Conservation (phyloP, 2,888 invertebrate species). For the Rotaria macrura region DNA sequence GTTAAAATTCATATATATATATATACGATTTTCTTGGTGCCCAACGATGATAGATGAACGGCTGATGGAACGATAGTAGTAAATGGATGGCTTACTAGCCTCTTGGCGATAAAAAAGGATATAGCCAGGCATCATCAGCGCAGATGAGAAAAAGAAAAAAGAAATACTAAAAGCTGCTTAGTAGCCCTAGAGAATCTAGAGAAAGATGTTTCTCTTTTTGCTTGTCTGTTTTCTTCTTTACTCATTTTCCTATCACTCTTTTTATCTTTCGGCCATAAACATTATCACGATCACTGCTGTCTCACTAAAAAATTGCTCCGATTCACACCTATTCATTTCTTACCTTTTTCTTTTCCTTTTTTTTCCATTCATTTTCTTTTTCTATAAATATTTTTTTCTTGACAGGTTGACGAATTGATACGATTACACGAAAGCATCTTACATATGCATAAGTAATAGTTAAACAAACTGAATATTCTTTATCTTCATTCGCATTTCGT, state of each 20-base stretch:
- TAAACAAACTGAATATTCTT: not conserved
- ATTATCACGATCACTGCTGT: not conserved
- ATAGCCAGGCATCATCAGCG: not conserved
- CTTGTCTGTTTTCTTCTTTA: not conserved
- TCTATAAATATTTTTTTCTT: not conserved
- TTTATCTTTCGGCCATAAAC: not conserved
- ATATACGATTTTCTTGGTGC: not conserved
- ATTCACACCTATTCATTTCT: not conserved
- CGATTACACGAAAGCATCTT: not conserved
- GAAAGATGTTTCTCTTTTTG: constrained; percentile 5
- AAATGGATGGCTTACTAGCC: not conserved
- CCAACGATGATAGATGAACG: not conserved
- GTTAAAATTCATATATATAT: not conserved
- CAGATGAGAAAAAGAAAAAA: not conserved
- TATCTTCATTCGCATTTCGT: not conserved
- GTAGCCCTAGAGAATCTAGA: not conserved
- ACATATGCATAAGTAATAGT: not conserved
- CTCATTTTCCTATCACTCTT: not conserved
- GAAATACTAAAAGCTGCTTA: not conserved
- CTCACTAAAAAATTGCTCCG: not conserved
- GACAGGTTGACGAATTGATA: not conserved
- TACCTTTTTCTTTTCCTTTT: not conserved
- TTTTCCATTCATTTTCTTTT: not conserved
- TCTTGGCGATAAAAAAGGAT: not conserved
- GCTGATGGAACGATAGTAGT: not conserved